Evolutionary conservation across 1,140 invertebrate species (phyloP), one percentile per base, ranked within the genome.

Genomic region (Phocides pigmalion): DNA sequence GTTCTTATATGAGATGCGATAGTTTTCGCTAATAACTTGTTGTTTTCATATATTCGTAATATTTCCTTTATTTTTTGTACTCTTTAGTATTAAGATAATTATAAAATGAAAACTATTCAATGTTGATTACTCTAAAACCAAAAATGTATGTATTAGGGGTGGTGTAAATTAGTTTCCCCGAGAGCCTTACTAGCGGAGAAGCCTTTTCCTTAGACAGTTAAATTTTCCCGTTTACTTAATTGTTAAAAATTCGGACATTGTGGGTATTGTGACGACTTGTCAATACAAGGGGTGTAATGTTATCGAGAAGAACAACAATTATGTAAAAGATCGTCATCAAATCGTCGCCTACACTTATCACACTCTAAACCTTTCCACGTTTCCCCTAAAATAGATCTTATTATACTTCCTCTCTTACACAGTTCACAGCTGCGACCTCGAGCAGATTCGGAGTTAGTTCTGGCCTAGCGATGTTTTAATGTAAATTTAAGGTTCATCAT

Each of bases 31-130:
- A 76, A 88, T 86, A 77, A 87, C 85, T 88, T 91, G 89, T 91
- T 91, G 89, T 85, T 91, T 91, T 88, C 85, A 89, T 86, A 86
- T 89, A 91, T 85, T 91, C 87, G 84, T 90, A 84, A 90, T 88
- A 89, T 89, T 91, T 91, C 87, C 87, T 91, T 91, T 91, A 91
- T 91, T 91, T 91, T 91, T 91, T 91, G 87, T 91, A 91, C 89
- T 91, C 89, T 91, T 89, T 91, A 89, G 83, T 84, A 73, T 82
- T 91, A 91, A 89, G 89, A 81, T 88, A 88, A 89, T 84, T 89
- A 87, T 91, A 89, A 88, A 90, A 82, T 67, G 69, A 81, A 79
- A 87, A 85, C 82, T 90, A 90, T 90, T 90, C 84, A 87, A 90
- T 89, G 88, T 90, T 90, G 82, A 88, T 87, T 84, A 88, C 82